Evolutionary conservation across 2,888 invertebrate species (phyloP), one percentile per base, ranked within the genome.

Genomic region (Andrena chrysosceles): DNA sequence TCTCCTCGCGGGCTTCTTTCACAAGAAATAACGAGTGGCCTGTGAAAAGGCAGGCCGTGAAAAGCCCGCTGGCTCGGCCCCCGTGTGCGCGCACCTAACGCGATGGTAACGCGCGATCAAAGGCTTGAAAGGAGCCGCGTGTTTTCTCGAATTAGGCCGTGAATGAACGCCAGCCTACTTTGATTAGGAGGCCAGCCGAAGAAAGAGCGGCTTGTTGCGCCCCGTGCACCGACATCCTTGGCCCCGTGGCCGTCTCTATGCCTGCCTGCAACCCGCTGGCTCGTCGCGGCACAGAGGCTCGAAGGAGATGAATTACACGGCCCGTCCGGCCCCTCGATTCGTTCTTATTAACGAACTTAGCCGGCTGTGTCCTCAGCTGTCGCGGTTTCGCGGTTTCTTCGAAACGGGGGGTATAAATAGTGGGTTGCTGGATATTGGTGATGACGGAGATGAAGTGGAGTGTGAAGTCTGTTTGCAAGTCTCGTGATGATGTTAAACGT

Each of bases 131-230:
- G 89, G 83, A 85, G 84, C 89, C 89, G 90, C 90, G 90, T 92
- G 91, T 92, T 92, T 91, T 92, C 89, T 89, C 89, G 92, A 93
- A 93, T 92, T 91, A 92, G 92, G 91, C 91, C 91, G 92, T 92
- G 93, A 92, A 92, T 90, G 86, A 85, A 64, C 70, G 77, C 75
- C 90, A 89, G 89, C 88, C 88, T 87, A 89, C 89, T 91, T 89
- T 92, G 89, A 92, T 92, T 91, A 91, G 87, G 89, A 90, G 86
- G 83, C 77, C 66, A 33, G 23, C 56, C 81, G 83, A 89, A 91
- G 91, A 92, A 91, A 91, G 91, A 89, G 81, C 89, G 84, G 89
- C 90, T 90, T 92, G 92, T 92, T 89, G 89, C 90, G 81, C 67
- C 59, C 66, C 77, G 77, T 77, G 72, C 62, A 49, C 77, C 59